Evolutionary conservation across 2,888 invertebrate species (phyloP), one percentile per base, ranked within the genome.

Genomic region (Myopa testacea): DNA sequence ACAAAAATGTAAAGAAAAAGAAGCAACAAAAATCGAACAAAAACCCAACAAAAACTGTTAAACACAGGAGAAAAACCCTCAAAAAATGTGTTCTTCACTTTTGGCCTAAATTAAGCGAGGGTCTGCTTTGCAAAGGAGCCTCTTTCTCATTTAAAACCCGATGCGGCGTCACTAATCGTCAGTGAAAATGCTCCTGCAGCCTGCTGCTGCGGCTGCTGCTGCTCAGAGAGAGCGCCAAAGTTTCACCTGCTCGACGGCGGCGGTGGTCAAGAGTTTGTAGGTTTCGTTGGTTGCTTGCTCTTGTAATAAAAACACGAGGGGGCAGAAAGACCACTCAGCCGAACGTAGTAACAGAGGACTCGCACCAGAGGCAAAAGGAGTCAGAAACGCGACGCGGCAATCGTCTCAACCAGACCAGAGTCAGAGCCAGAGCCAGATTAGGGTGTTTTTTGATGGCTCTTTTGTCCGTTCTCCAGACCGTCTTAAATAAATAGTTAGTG

Each of bases 141-240:
- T 16, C 37, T 8, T 6, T 4, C 12, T 26, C 26, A 19, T 85
- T 85, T 85, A 85, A 83, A 84, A 81, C 84, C 83, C 81, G 81
- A 81, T 77, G 77, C 81, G 73, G 79, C 82, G 81, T 80, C 85
- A 83, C 81, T 81, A 80, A 81, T 81, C 81, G 81, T 73, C 62
- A 40, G 14, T 65, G 26, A 26, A 19, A 62, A n/a, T 26, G 62
- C 62, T 8, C n/a, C 62, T 8, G 45, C 45, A 45, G 45, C 26
- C 26, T 26, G 26, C 26, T 26, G 26, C 26, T 26, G 26, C 26
- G 26, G 26, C 26, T 26, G 26, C 45, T 6, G 45, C 45, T 45
- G 45, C 45, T 10, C 6, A 45, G 62, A 62, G 62, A 62, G 38
- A 70, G 63, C 62, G 73, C 62, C 63, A 73, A 73, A 45, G n/a